A percentile compares a stretch with the other conserved stretches of the same genome.
Evolutionary conservation across 2,113 vertebrate genomes (phyloP).

Genomic region (Neoarius graeffei): DNA sequence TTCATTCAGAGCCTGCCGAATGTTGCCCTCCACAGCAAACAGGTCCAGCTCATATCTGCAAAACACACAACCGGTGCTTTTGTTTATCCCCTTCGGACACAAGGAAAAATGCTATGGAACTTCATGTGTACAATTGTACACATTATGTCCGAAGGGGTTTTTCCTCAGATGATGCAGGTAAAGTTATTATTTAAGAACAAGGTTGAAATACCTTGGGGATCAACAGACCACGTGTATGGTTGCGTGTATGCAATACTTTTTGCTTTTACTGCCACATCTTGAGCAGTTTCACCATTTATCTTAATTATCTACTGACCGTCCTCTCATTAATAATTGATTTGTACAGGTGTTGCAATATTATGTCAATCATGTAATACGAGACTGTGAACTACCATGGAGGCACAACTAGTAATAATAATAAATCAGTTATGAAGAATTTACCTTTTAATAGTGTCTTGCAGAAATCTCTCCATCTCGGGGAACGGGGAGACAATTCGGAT

Average conservation of each 20-base stretch:
- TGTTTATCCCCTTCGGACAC: neutral
- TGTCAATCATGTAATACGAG: neutral
- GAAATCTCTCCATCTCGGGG: constrained; percentile 92
- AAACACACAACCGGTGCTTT: neutral
- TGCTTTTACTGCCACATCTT: neutral
- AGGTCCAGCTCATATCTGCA: constrained; percentile 82
- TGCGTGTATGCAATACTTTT: neutral
- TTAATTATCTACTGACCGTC: neutral
- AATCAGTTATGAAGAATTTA: constrained; percentile 49
- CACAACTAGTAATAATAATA: neutral
- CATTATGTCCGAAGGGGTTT: no score
- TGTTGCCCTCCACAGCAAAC: constrained; percentile 82
- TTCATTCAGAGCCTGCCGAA: constrained; percentile 80
- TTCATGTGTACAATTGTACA: no score
- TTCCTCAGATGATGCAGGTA: neutral
- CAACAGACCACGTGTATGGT: neutral
- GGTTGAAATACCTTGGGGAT: neutral
- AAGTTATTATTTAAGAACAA: neutral
- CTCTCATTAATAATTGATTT: neutral
- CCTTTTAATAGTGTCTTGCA: constrained; percentile 90
- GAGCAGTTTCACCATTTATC: neutral
- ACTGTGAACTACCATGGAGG: neutral
- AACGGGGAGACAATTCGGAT: constrained; percentile 85
- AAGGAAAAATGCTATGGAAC: no score
- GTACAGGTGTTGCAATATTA: neutral